Conservation (phyloP, 2,797 vertebrate species). For the Zalophus californianus region DNA sequence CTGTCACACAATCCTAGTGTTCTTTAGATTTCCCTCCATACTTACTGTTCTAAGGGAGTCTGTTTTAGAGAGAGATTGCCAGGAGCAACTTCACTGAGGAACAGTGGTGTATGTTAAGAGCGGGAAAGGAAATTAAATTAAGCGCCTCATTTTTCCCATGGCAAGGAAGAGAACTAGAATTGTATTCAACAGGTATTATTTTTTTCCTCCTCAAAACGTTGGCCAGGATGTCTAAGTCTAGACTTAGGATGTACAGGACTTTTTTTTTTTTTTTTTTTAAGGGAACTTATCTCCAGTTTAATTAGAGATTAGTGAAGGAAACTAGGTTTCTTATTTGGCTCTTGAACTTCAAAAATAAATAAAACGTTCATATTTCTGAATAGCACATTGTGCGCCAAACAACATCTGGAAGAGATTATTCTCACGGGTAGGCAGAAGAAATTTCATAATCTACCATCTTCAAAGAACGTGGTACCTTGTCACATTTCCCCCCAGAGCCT, state of each 20-base stretch:
- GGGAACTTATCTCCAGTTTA: constrained; percentile 63
- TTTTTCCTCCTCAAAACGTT: background rate
- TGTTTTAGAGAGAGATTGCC: background rate
- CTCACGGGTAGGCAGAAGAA: constrained; percentile 74
- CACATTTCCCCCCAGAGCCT: constrained; percentile 23
- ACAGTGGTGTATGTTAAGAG: background rate
- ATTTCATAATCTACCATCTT: constrained; percentile 58
- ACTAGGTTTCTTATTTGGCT: constrained; percentile 57
- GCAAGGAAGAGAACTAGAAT: background rate
- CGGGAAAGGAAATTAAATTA: constrained; percentile 58
- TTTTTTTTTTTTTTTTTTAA: background rate
- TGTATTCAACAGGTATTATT: constrained; percentile 30
- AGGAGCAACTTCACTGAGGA: constrained; percentile 29
- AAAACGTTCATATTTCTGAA: constrained; percentile 63
- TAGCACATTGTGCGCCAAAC: constrained; percentile 66
- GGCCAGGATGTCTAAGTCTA: background rate
- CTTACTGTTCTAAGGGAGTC: constrained; percentile 22
- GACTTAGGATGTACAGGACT: background rate
- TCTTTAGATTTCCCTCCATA: constrained; percentile 33
- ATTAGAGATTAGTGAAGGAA: constrained; percentile 65
- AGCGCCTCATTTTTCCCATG: constrained; percentile 37
- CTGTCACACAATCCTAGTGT: background rate
- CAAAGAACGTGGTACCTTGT: constrained; percentile 55
- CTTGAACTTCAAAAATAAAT: constrained; percentile 71
- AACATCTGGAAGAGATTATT: constrained; percentile 77